A percentile compares a stretch with the other conserved stretches of the same genome.
phyloP scores from a whole-genome alignment of 2,113 vertebrate genomes.

The Mormoops blainvillei region DNA sequence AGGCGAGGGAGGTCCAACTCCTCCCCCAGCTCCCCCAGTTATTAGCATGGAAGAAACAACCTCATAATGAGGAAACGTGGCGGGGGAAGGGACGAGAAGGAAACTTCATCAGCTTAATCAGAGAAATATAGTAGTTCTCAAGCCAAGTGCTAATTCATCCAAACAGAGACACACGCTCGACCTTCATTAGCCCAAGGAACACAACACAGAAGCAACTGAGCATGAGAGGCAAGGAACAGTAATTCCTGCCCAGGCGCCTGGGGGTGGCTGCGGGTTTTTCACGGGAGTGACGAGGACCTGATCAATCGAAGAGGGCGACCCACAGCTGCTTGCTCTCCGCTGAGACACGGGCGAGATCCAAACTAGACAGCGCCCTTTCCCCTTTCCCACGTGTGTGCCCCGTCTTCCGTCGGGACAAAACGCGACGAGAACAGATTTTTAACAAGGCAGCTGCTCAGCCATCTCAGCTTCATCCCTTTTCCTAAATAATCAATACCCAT shows the following conservation, averaged over 20 bases:
- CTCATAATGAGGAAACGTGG: fast-evolving
- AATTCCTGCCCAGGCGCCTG: not conserved
- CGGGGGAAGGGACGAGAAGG: not conserved
- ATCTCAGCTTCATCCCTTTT: not conserved
- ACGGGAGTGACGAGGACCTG: not conserved
- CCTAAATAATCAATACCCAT: constrained; percentile 17
- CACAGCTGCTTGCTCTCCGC: not conserved
- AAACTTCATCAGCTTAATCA: not conserved
- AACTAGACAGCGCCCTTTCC: fast-evolving
- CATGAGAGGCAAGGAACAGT: not conserved
- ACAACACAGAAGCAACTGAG: not conserved
- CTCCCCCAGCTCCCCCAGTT: not conserved
- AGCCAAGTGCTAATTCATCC: not conserved
- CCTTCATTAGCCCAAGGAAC: not conserved
- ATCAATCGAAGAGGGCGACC: not conserved
- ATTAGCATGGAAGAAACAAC: not conserved
- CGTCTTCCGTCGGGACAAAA: not conserved
- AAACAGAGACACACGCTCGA: not conserved
- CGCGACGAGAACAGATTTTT: not conserved
- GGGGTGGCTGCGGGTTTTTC: not conserved
- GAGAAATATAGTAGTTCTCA: not conserved
- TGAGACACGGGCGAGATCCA: fast-evolving
- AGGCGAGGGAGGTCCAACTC: not conserved
- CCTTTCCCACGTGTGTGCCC: not conserved
- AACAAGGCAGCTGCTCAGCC: not conserved